These are phyloP conservation scores for Pleuronectes platessa DNA, from an alignment of 2,113 vertebrate genomes.

Conservation along the genomic window DNA sequence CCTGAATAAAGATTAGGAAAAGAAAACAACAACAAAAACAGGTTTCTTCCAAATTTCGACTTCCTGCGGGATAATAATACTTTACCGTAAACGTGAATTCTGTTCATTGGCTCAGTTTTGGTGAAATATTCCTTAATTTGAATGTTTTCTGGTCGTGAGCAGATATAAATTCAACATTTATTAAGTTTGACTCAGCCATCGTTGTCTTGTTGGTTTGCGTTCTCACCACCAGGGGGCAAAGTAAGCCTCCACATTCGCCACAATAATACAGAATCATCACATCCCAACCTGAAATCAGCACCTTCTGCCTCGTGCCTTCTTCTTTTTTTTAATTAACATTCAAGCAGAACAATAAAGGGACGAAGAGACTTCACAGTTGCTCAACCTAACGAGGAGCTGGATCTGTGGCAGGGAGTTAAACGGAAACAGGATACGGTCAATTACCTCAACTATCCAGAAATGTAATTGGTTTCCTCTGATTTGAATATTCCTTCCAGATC, in stretches of 20 bases:
- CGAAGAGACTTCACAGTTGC: background rate
- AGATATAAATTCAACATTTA: background rate
- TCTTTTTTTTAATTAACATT: conserved; percentile 5
- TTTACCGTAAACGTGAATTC: too few relatives aligned
- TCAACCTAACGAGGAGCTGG: too few relatives aligned
- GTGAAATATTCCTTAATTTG: too few relatives aligned
- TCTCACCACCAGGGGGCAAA: conserved; percentile 68
- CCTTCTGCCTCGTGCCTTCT: background rate
- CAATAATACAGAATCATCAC: background rate
- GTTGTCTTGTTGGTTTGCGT: background rate
- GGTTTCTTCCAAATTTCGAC: too few relatives aligned
- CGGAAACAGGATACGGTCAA: conserved; percentile 61
- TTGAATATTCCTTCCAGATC: conserved; percentile 13
- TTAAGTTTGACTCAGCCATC: background rate
- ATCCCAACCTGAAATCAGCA: background rate
- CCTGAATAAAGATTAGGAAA: too few relatives aligned
- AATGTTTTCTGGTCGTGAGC: too few relatives aligned
- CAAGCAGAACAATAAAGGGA: conserved; percentile 6
- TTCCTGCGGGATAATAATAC: too few relatives aligned
- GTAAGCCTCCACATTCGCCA: conserved; percentile 15
- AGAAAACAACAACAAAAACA: too few relatives aligned
- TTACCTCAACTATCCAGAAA: conserved; percentile 55
- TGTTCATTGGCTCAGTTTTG: too few relatives aligned
- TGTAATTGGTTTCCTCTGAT: conserved; percentile 59
- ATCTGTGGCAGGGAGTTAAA: conserved; percentile 23